phyloP scores from a whole-genome alignment of 2,113 vertebrate species.

The Sula dactylatra region DNA sequence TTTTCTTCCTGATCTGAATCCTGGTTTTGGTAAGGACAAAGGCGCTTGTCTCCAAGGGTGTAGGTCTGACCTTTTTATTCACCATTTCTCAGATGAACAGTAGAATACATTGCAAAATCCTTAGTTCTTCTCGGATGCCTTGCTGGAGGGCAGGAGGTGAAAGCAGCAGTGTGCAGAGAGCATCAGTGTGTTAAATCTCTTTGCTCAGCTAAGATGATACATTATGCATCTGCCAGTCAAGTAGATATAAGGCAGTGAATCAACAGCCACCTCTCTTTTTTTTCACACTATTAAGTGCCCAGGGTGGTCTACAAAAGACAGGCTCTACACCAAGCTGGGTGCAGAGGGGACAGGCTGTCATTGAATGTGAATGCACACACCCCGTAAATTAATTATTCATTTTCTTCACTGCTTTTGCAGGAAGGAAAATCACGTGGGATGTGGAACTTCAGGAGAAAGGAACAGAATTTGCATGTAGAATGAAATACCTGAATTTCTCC shows the following conservation, averaged over 20 bases:
- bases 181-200: not conserved
- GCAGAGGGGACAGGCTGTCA: not conserved
- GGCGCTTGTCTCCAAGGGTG: not conserved
- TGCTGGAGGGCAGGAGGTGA: not conserved
- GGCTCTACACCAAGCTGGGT: not conserved
- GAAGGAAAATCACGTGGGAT: not conserved
- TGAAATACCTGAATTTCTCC: not conserved
- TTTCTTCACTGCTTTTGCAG: not conserved
- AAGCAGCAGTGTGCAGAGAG: not conserved
- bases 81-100: not conserved
- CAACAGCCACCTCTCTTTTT: not conserved
- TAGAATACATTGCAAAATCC: not conserved
- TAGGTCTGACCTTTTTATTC: not conserved
- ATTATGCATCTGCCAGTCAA: not conserved
- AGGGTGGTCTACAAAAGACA: not conserved
- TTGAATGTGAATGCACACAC: not conserved
- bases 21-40: not conserved
- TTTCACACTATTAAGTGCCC: not conserved
- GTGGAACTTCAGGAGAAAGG: not conserved
- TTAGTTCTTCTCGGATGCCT: not conserved
- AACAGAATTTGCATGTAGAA: not conserved
- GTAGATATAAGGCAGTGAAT: not conserved
- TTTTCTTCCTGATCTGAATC: not conserved
- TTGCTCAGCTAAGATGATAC: not conserved
- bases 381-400: not conserved